phyloP scores from a whole-genome alignment of 2,113 vertebrate genomes.

The Corythaeola cristata region DNA sequence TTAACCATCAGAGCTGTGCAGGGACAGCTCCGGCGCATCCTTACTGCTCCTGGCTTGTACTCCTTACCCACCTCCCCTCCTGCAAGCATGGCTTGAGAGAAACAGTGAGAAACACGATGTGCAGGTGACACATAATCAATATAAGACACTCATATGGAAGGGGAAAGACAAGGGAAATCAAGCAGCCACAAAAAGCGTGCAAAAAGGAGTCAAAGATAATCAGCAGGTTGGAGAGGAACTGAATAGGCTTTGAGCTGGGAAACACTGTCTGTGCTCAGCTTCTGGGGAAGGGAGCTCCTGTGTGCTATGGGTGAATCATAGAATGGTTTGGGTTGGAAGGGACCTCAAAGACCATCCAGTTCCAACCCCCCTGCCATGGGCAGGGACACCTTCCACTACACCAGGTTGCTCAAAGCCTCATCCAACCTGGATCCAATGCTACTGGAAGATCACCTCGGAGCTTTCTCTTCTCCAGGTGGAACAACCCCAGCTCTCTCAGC shows the following conservation, averaged over 20 bases:
- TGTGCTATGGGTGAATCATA: not conserved
- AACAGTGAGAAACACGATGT: accelerated
- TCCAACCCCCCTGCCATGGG: too few species aligned
- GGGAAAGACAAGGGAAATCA: not conserved
- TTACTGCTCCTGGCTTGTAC: accelerated
- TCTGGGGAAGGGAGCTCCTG: accelerated
- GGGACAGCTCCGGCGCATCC: not conserved
- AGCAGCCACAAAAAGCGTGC: not conserved
- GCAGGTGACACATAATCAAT: not conserved
- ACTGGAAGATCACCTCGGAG: too few species aligned
- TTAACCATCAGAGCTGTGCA: not conserved
- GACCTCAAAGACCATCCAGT: too few species aligned
- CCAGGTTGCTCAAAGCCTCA: too few species aligned
- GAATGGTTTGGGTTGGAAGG: too few species aligned
- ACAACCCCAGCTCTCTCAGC: too few species aligned
- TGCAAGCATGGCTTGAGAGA: not conserved
- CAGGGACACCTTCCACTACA: too few species aligned
- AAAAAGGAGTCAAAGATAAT: not conserved
- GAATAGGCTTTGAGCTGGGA: not conserved
- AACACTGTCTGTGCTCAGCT: not conserved
- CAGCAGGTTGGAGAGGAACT: not conserved
- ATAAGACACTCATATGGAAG: accelerated
- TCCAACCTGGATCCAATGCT: too few species aligned
- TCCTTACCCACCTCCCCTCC: not conserved
- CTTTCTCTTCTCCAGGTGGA: too few species aligned